Percentiles rank a stretch among this genome's conserved stretches.
These are phyloP conservation scores for Philhelius pedissequus DNA, from an alignment of 2,888 invertebrate genomes.

Conservation along the genomic window DNA sequence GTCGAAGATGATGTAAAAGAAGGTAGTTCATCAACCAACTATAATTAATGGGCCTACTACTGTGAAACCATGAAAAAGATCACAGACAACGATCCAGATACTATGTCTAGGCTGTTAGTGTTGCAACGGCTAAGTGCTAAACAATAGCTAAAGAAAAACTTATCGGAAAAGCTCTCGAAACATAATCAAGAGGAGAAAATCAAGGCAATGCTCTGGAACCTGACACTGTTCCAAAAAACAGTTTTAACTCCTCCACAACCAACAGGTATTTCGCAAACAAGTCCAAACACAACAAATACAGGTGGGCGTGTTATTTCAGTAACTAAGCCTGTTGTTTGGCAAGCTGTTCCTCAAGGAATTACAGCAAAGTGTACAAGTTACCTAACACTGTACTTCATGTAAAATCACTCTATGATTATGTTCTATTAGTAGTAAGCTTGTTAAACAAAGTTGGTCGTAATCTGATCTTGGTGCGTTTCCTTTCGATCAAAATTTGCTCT, in stretches of 20 bases:
- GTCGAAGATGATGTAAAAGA: too few relatives aligned
- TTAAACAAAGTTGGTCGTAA: too few relatives aligned
- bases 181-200: constrained; percentile 4
- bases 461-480: too few relatives aligned
- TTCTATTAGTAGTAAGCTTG: too few relatives aligned
- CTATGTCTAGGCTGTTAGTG: constrained; percentile 74
- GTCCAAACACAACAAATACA: neutral
- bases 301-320: neutral
- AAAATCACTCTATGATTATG: too few relatives aligned
- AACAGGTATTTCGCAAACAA: neutral
- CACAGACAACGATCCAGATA: constrained; percentile 74
- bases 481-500: too few relatives aligned
- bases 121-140: constrained; percentile 75
- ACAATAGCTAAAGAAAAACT: constrained; percentile 75
- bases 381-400: too few relatives aligned
- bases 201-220: neutral
- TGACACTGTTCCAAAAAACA: neutral
- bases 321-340: constrained; percentile 8
- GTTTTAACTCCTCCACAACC: too few relatives aligned
- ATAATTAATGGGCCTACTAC: constrained; percentile 76
- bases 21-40: constrained; percentile 74
- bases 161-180: constrained; percentile 69
- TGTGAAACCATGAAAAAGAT: constrained; percentile 75
- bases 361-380: neutral
- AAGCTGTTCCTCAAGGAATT: neutral